Base-by-base conservation (phyloP, 2,888 invertebrate genomes). In the Orthosia incerta region DNA sequence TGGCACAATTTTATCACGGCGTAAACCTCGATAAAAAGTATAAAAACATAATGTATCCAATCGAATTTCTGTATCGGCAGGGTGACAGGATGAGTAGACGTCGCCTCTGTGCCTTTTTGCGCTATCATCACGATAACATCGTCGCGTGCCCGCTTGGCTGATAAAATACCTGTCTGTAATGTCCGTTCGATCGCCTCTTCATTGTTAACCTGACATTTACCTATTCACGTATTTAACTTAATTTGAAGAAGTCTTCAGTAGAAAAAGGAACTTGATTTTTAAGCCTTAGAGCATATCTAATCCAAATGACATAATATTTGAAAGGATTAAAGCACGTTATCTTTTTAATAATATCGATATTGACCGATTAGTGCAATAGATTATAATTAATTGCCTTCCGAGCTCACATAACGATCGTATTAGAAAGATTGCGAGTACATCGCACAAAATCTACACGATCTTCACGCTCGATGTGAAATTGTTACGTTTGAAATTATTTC, bases 51-150 rank as follows among this genome's bases (percentile, higher is more conserved):
- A 87, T 82, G 77, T 82, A 80, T 76, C 74, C 53, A 82, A 82
- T 78, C 75, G 61, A 84, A 83, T 59, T 80, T 82, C 69, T 78
- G 64, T 75, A 80, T 74, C 69, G 57, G 11, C 68, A 61, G 72
- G 74, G 71, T 83, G 79, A 84, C 82, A 85, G 83, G 84, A 84
- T 86, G 85, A 82, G 78, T 76, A 80, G 85, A 87, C 84, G 75
- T 83, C 79, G 76, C 77, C 82, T 84, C 84, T 78, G 81, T 87
- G 81, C 83, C 69, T 88, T 92, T 91, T 89, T 89, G 90, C 89
- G 87, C 82, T 91, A 91, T 94, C 93, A 92, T 89, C 85, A 86
- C 85, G 93, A 94, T 93, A 93, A 90, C 84, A 90, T 91, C 91
- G 85, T 91, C 89, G 93, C 92, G 92, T 92, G 92, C 88, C 76